These are phyloP conservation scores for Helobdella robusta DNA, from an alignment of 2,888 invertebrate genomes.

Conservation along the genomic window DNA sequence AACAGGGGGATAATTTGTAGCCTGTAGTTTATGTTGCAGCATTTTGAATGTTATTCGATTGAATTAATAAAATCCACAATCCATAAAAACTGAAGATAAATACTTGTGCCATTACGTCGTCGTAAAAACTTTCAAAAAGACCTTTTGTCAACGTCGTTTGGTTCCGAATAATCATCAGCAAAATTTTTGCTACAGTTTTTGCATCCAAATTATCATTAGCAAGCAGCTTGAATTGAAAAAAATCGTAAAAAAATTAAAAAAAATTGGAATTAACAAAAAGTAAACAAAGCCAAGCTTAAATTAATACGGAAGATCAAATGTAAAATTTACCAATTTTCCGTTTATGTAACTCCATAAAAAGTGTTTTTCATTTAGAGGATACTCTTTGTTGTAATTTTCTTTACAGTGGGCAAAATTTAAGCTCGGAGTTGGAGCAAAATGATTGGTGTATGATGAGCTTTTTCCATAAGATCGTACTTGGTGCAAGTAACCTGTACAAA, in stretches of 20 bases:
- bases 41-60: too few relatives aligned
- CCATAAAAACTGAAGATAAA: too few relatives aligned
- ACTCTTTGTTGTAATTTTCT: conserved; percentile 25
- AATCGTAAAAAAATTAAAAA: neutral
- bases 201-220: conserved; percentile 38
- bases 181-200: conserved; percentile 35
- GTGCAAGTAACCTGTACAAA: conserved; percentile 8
- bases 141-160: conserved; percentile 37
- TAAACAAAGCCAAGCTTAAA: neutral
- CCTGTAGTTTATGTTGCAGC: conserved; percentile 9
- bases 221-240: conserved; percentile 37
- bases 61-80: too few relatives aligned
- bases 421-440: conserved; percentile 40
- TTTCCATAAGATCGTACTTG: conserved; percentile 18
- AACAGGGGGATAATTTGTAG: conserved; percentile 16
- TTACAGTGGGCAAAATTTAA: conserved; percentile 40
- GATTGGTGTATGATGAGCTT: conserved; percentile 44
- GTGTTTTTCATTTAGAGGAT: conserved; percentile 38
- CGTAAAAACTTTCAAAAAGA: conserved; percentile 41
- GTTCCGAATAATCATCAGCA: conserved; percentile 38
- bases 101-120: conserved; percentile 39
- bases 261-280: neutral
- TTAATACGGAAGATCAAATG: neutral
- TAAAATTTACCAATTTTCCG: conserved; percentile 33
- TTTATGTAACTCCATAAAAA: conserved; percentile 42